These are phyloP conservation scores for Anodontia alba DNA, from an alignment of 2,888 invertebrate species.

Conservation along the genomic window DNA sequence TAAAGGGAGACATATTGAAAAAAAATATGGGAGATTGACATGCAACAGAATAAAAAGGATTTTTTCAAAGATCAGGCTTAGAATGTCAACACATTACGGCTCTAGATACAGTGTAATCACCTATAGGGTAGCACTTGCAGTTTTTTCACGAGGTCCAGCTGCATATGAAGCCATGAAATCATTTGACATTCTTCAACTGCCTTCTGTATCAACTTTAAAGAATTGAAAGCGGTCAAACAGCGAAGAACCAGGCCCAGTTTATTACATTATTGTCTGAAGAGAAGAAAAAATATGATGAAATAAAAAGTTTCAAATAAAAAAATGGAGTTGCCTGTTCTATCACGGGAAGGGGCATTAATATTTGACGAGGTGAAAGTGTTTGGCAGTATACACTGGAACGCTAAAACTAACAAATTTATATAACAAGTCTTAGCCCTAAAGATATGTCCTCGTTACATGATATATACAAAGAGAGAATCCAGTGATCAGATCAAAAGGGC, in stretches of 20 bases:
- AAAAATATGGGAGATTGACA: slow-evolving; percentile 5
- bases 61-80: not conserved
- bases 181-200: not conserved
- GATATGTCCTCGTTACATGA: slow-evolving; percentile 2
- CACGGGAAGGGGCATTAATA: not conserved
- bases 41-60: not conserved
- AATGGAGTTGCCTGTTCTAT: not conserved
- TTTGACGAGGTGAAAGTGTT: slow-evolving; percentile 1
- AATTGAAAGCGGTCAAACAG: not conserved
- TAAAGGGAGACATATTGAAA: slow-evolving; percentile 6
- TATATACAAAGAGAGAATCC: not conserved
- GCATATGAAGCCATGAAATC: not conserved
- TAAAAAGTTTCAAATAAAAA: not conserved
- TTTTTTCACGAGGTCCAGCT: not conserved
- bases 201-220: not conserved
- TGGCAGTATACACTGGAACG: not conserved
- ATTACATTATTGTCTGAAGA: not conserved
- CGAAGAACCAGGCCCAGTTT: not conserved
- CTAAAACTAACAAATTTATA: slow-evolving; percentile 1
- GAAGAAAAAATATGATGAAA: slow-evolving; percentile 5
- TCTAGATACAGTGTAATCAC: not conserved
- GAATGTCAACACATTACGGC: not conserved
- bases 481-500: not conserved
- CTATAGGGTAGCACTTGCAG: not conserved
- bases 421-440: not conserved